A percentile compares a stretch with the other conserved stretches of the same genome.
These are phyloP conservation scores for Lithobates sylvaticus DNA, from an alignment of 2,797 vertebrate species.

Conservation along the genomic window DNA sequence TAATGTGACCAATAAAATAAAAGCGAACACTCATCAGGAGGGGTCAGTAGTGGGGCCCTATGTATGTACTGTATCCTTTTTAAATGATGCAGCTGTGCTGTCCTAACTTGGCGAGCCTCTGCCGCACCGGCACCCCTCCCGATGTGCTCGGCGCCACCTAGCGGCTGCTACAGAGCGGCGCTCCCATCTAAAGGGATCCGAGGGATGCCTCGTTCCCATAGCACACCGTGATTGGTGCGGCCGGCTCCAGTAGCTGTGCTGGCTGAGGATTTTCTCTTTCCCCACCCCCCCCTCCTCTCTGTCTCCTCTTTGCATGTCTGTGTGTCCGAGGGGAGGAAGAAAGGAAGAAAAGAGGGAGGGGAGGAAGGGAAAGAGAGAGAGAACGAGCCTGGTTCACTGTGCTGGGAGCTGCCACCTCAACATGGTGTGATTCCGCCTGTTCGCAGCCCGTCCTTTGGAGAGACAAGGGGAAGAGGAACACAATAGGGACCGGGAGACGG, in stretches of 20 bases:
- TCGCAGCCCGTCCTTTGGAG: conserved; percentile 62
- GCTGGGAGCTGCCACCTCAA: conserved; percentile 79
- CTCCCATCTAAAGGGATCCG: neutral
- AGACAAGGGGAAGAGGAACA: no score
- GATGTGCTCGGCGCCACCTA: neutral
- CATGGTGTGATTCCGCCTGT: conserved; percentile 81
- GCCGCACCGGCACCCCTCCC: no score
- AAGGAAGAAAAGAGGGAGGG: conserved; percentile 23
- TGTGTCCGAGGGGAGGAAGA: conserved; percentile 50
- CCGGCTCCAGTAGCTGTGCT: conserved; percentile 56
- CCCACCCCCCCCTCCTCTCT: conserved; percentile 62
- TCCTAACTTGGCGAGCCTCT: no score
- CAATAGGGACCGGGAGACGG: conserved; percentile 33
- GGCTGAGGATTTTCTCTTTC: conserved; percentile 53
- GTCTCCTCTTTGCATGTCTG: conserved; percentile 62
- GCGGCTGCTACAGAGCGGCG: no score
- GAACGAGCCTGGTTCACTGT: conserved; percentile 59
- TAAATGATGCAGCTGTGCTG: no score
- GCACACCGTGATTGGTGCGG: conserved; percentile 31
- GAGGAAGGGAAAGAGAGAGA: conserved; percentile 18
- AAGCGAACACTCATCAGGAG: no score
- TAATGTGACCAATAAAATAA: no score
- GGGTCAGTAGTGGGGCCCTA: no score
- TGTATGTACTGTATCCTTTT: no score
- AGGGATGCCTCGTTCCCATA: neutral